phyloP scores from a whole-genome alignment of 2,888 invertebrate species.

The Polylopha cassiicola region DNA sequence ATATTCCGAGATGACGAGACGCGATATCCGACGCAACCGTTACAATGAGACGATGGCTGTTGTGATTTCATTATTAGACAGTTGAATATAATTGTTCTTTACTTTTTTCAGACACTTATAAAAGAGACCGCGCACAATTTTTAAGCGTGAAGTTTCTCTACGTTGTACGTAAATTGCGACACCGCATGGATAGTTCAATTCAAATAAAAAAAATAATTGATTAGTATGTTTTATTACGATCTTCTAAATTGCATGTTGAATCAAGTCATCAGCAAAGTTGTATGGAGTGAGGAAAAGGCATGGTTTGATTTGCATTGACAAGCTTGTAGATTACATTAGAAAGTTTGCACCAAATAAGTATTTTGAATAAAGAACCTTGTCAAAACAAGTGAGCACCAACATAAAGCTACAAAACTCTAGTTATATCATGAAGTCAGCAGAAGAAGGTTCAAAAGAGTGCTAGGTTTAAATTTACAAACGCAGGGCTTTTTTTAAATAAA shows the following conservation, averaged over 20 bases:
- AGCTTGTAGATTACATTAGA: conserved; percentile 12
- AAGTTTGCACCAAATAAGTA: neutral
- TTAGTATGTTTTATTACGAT: too few species aligned
- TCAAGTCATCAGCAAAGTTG: too few species aligned
- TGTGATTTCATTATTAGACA: conserved; percentile 32
- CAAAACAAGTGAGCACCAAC: too few species aligned
- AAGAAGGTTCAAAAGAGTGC: too few species aligned
- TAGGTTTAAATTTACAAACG: too few species aligned
- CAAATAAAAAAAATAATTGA: too few species aligned
- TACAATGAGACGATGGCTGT: conserved; percentile 28
- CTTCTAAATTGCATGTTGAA: too few species aligned
- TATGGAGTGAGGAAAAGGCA: neutral
- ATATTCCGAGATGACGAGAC: conserved; percentile 59
- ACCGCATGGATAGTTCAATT: conserved; percentile 20
- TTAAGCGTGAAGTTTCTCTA: conserved; percentile 22
- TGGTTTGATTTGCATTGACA: conserved; percentile 7
- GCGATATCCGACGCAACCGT: conserved; percentile 39
- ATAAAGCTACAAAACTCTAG: too few species aligned
- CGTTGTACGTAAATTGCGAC: conserved; percentile 17
- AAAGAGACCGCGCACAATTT: conserved; percentile 19
- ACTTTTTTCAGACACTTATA: conserved; percentile 20
- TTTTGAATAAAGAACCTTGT: neutral
- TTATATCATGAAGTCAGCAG: too few species aligned
- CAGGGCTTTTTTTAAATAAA: too few species aligned
- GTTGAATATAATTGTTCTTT: conserved; percentile 37